phyloP scores from a whole-genome alignment of 2,888 invertebrate species.

The Andrena haemorrhoa region DNA sequence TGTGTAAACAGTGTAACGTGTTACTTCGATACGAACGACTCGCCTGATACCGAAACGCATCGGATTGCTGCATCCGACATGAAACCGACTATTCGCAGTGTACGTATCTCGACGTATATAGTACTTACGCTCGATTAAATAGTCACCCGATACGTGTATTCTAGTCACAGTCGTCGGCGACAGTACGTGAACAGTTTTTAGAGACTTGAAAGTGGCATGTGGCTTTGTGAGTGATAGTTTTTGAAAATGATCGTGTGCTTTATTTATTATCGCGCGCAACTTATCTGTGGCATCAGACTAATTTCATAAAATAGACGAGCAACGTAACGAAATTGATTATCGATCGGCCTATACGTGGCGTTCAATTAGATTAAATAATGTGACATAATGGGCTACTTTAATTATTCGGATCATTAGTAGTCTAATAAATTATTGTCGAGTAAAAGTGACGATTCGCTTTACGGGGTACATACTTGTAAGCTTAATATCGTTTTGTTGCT shows the following conservation, averaged over 20 bases:
- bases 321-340: conserved; percentile 22
- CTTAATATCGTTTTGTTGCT: background rate
- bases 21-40: conserved; percentile 11
- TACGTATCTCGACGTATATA: background rate
- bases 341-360: background rate
- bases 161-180: background rate
- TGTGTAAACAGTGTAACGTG: background rate
- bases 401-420: background rate
- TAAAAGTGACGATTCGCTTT: background rate
- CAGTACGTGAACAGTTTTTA: conserved; percentile 4
- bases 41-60: background rate
- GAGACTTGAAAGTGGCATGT: background rate
- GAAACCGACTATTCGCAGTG: background rate
- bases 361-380: conserved; percentile 32
- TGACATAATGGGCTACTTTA: background rate
- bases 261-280: no score
- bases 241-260: no score
- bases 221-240: no score
- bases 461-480: background rate
- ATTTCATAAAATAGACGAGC: background rate
- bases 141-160: conserved; percentile 17
- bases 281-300: background rate
- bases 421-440: background rate
- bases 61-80: background rate
- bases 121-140: background rate